Evolutionary conservation across 1,140 invertebrate genomes (phyloP).

Genomic region (Drosophila sturtevanti): DNA sequence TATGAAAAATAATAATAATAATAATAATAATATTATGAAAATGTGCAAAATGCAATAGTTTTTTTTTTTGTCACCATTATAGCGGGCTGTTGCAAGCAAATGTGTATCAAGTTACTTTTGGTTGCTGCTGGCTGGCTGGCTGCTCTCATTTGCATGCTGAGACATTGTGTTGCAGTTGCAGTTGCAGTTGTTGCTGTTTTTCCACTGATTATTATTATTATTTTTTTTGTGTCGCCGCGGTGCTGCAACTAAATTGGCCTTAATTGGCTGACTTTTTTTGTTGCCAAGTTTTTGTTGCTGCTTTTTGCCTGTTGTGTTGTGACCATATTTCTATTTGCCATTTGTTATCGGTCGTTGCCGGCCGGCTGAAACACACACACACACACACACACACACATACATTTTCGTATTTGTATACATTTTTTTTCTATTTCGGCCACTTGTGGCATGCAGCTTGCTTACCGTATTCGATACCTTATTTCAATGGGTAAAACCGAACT

Average conservation of each 20-base stretch:
- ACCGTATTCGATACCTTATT: not conserved
- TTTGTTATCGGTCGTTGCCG: slow-evolving; percentile 75
- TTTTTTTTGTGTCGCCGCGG: slow-evolving; percentile 68
- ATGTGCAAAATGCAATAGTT: not conserved
- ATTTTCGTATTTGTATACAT: no score
- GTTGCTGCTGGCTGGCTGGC: slow-evolving; percentile 15
- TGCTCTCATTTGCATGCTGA: slow-evolving; percentile 75
- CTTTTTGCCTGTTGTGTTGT: slow-evolving; percentile 47
- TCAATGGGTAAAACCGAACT: slow-evolving; percentile 1
- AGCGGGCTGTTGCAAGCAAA: slow-evolving; percentile 35
- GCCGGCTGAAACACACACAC: slow-evolving; percentile 50
- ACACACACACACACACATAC: not conserved
- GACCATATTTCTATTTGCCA: slow-evolving; percentile 60
- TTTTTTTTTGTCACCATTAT: slow-evolving; percentile 23
- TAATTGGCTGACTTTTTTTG: slow-evolving; percentile 74
- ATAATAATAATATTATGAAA: no score
- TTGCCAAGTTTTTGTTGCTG: slow-evolving; percentile 54
- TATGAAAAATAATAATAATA: no score
- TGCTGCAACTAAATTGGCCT: slow-evolving; percentile 77
- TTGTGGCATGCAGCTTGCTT: slow-evolving; percentile 63
- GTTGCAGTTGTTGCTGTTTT: slow-evolving; percentile 45
- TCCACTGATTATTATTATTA: slow-evolving; percentile 54
- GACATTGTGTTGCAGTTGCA: slow-evolving; percentile 40
- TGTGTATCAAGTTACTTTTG: slow-evolving; percentile 74
- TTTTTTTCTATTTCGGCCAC: slow-evolving; percentile 38